phyloP scores from a whole-genome alignment of 2,113 vertebrate species.

The Saguinus imperator region DNA sequence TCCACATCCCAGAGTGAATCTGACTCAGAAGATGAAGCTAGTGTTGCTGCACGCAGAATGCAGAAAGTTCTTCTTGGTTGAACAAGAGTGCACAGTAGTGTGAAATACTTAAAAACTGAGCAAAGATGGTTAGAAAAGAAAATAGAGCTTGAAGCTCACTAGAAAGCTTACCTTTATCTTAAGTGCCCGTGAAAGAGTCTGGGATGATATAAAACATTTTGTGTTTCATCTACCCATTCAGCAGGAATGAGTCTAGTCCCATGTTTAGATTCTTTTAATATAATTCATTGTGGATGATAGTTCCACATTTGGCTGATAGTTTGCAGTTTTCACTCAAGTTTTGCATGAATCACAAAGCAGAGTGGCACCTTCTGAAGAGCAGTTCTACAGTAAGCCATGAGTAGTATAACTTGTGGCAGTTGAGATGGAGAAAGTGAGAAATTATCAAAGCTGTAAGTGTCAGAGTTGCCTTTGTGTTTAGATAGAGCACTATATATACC shows the following conservation, averaged over 20 bases:
- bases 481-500: not conserved
- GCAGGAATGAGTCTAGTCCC: not conserved
- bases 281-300: not conserved
- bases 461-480: not conserved
- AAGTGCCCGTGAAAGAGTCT: not conserved
- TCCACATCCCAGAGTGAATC: constrained; percentile 97
- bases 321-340: not conserved
- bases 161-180: not conserved
- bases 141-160: constrained; percentile 25
- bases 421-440: constrained; percentile 1
- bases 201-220: constrained; percentile 1
- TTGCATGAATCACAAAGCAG: constrained; percentile 17
- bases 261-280: constrained; percentile 32
- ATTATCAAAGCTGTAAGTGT: not conserved
- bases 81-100: not conserved
- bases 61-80: constrained; percentile 98
- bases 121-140: constrained; percentile 5
- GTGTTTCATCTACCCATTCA: not conserved
- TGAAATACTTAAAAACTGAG: constrained; percentile 37
- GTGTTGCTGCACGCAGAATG: constrained; percentile 92
- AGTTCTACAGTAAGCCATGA: not conserved
- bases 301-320: constrained; percentile 38
- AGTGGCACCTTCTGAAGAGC: constrained; percentile 7
- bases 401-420: not conserved
- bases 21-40: constrained; percentile 95